Evolutionary conservation across 2,797 vertebrate species (phyloP), one percentile per base, ranked within the genome.

Genomic region (Tinamus major): DNA sequence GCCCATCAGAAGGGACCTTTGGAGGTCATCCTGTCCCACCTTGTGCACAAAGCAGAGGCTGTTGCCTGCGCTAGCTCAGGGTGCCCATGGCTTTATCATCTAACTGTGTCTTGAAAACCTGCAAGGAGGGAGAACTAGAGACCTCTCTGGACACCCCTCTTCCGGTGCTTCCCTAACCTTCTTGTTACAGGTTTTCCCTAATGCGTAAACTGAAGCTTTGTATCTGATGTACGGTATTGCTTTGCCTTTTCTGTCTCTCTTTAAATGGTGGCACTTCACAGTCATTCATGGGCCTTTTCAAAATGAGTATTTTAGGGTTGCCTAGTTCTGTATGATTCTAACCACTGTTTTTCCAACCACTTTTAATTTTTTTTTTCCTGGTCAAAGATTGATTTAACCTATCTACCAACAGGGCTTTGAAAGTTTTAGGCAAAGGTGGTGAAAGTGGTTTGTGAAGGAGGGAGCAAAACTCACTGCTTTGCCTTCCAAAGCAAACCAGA

Each of bases 401-500:
- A 27, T 72, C 18, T 90, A 26, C 4, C 6, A 59, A 79, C 27
- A 78, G 17, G 2, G 9, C 48, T 93, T 80, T 79, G 75, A 61
- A 5, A 9, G 80, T 92, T 83, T 87, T 69, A 80, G 78, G 46
- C 20, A 31, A 89, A 90, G 65, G 78, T 85, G 18, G 24, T 58
- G 44, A 59, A 87, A 79, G 62, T 37, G 59, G 24, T 64, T 92
- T 59, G 3, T 93, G 82, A 89, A 80, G 16, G 39, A 78, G 39
- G n/a, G 27, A 81, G n/a, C 15, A 85, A 85, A 90, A n/a, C 68
- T 78, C 42, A 31, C 33, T 92, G 13, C 21, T 64, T 78, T 21
- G 18, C 51, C 51, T 90, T 78, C 62, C 79, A 94, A 92, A 87
- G 48, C 35, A 93, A 92, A 84, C 19, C 37, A 68, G 76, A 79